Evolutionary conservation across 1,140 invertebrate species (phyloP), one percentile per base, ranked within the genome.

Genomic region (Berghia stephanieae): DNA sequence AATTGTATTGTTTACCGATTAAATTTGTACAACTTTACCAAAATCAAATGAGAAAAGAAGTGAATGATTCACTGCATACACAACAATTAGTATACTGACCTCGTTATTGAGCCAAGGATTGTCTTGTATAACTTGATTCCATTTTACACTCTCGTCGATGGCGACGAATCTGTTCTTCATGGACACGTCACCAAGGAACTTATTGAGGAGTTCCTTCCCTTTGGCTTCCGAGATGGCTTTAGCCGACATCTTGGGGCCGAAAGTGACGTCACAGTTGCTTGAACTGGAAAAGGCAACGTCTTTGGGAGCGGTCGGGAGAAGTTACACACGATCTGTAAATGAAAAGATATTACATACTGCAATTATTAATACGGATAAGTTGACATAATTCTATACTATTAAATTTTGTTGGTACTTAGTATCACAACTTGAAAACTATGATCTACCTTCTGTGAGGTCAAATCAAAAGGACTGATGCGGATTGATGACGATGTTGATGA

Each of bases 201-300:
- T 93, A 89, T 98, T 98, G 55, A 99, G 93, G 13, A 99, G 91
- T 85, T 95, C 93, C 89, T 99, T 99, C 63, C 98, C 98, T 66
- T 95, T 96, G 55, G 95, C 96, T 92, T 99, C 98, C 85, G 94
- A 93, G 83, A 99, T 98, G 70, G 97, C 97, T 92, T 99, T 99
- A 24, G 98, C 98, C 79, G 98, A 98, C 98, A 99, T 99, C 21
- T 43, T 81, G 38, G 43, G 42, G n/a, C 36, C 43, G 24, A 16
- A 27, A 21, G 46, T n/a, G 57, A 27, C 16, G 8, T 66, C n/a
- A n/a, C 31, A n/a, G 24, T n/a, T 24, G 31, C 24, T 6, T 24
- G 10, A 57, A 31, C 24, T 24, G 31, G n/a, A 18, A 18, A 16
- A 57, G 6, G 52, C 31, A 24, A 67, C 27, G 60, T 63, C 10